Base-by-base conservation (phyloP, 2,797 vertebrate genomes). In the Chromis chromis region DNA sequence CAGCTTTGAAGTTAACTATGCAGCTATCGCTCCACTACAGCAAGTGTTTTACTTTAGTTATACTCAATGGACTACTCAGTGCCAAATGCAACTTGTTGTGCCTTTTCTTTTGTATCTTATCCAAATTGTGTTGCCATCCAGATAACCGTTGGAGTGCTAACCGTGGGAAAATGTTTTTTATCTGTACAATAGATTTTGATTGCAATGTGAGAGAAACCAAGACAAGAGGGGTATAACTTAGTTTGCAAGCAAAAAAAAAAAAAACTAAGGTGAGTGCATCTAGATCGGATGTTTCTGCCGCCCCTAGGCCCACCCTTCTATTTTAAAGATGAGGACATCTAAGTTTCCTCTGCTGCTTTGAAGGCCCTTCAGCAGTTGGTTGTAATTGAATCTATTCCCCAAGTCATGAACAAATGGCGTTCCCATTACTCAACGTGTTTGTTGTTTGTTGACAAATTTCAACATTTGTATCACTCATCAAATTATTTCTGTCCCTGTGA, bases 381-480 rank as follows among this genome's bases (percentile, higher is more conserved):
- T 46, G 60, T 58, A 73, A 69, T 56, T 31, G 5, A 61, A 80
- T 55, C 54, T 63, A 27, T 61, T 55, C 75, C 56, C 36, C 40
- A 39, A 33, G 54, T 74, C 61, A 12, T 8, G 50, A 74, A 73
- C 81, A 87, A 84, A 85, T 82, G 60, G 27, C 4, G 39, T 40
- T 74, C 69, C 61, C 76, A 66, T 88, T 82, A 82, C 70, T 84
- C 76, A 75, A 76, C 73, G 19, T 24, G 64, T 78, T 64, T 70
- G 63, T 75, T 70, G 73, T 86, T 86, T 90, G 83, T 88, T 89
- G 89, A 90, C 85, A 79, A 85, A 84, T 89, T 84, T 86, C 64
- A 76, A 60, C 81, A 86, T 92, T 88, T 62, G 60, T 65, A 39
- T 79, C 84, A 70, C 85, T 89, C 85, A 28, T 90, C 85, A 75